phyloP scores from a whole-genome alignment of 2,888 invertebrate species.

The Ichneumoninae sp. region DNA sequence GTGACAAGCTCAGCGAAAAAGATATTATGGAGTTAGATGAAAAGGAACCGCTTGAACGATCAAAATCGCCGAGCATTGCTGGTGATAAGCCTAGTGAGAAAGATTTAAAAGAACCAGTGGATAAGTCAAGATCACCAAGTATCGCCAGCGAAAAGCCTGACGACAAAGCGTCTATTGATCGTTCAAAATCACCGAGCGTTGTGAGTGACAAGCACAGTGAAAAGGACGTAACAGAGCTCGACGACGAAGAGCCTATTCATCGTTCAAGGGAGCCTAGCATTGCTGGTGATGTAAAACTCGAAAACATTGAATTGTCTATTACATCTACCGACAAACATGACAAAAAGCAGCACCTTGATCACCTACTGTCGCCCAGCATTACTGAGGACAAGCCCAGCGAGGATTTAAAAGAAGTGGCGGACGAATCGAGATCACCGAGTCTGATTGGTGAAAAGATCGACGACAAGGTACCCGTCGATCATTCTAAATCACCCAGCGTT shows the following conservation, averaged over 20 bases:
- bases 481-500: conserved; percentile 31
- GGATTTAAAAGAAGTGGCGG: background rate
- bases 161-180: conserved; percentile 48
- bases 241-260: background rate
- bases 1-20: conserved; percentile 67
- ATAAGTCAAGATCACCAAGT: conserved; percentile 57
- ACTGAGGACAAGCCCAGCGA: conserved; percentile 65
- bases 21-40: conserved; percentile 33
- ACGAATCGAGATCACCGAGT: conserved; percentile 7
- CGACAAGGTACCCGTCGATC: conserved; percentile 23
- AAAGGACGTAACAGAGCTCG: conserved; percentile 3
- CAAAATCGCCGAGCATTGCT: conserved; percentile 35
- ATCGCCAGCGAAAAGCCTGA: conserved; percentile 48
- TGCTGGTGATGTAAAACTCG: conserved; percentile 25
- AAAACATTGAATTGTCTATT: conserved; percentile 47
- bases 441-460: conserved; percentile 10
- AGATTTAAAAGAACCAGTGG: background rate
- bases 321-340: conserved; percentile 44
- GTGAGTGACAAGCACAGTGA: conserved; percentile 6
- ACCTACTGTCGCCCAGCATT: conserved; percentile 68
- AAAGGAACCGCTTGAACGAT: background rate
- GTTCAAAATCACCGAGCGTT: conserved; percentile 57
- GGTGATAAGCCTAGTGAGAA: conserved; percentile 45
- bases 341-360: background rate
- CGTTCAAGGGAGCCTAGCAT: conserved; percentile 52